Conservation (phyloP, 2,888 invertebrate genomes). For the Drosophila prolongata region DNA sequence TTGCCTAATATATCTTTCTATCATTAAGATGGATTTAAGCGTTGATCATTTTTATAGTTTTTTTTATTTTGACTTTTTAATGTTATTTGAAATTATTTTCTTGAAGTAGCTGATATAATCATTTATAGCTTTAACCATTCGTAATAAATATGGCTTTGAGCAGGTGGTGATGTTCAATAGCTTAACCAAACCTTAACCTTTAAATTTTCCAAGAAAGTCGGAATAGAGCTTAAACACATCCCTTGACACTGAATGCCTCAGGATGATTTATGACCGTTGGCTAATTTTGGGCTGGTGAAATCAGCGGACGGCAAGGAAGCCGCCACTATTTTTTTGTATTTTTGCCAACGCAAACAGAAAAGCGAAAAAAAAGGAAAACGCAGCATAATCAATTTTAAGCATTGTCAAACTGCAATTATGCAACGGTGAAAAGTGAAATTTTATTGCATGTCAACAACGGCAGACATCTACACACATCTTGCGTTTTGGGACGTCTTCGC, state of each 20-base stretch:
- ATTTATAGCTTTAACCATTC: too few relatives aligned
- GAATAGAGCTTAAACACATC: constrained; percentile 19
- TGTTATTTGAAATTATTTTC: too few relatives aligned
- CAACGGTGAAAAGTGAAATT: constrained; percentile 77
- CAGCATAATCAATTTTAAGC: constrained; percentile 76
- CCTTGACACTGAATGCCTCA: constrained; percentile 39
- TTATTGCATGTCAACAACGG: constrained; percentile 74
- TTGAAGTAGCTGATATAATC: too few relatives aligned
- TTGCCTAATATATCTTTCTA: not conserved
- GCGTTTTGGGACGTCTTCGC: constrained; percentile 65
- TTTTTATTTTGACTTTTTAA: too few relatives aligned
- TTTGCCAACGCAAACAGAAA: constrained; percentile 36
- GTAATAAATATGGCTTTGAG: too few relatives aligned
- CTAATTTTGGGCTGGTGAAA: constrained; percentile 69
- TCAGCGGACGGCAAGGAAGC: constrained; percentile 64
- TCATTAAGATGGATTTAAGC: not conserved
- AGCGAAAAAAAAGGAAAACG: constrained; percentile 39
- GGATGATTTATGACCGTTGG: constrained; percentile 59
- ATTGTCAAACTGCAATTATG: constrained; percentile 80
- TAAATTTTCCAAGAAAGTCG: not conserved
- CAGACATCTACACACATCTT: constrained; percentile 52
- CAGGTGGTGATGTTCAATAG: too few relatives aligned
- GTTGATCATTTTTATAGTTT: not conserved
- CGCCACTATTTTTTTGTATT: constrained; percentile 2
- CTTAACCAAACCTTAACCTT: too few relatives aligned